These are phyloP conservation scores for Rhamnusium bicolor DNA, from an alignment of 2,888 invertebrate species.

Conservation along the genomic window DNA sequence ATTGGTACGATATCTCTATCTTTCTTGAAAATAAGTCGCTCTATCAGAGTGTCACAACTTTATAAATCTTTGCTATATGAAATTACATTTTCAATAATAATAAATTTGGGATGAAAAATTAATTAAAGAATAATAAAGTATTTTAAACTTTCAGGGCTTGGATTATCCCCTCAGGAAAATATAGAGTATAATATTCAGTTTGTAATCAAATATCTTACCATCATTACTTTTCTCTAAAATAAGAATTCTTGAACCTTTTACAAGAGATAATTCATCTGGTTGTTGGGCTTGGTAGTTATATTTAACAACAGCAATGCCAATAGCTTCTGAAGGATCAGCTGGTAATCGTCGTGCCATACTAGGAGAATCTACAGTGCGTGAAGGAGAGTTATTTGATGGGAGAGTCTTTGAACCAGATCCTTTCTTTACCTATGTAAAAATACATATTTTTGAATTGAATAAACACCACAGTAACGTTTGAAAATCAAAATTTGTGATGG, in stretches of 20 bases:
- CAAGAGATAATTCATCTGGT: conserved; percentile 94
- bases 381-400: conserved; percentile 88
- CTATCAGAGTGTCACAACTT: too few species aligned
- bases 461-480: too few species aligned
- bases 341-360: conserved; percentile 83
- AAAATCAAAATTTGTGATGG: too few species aligned
- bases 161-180: too few species aligned
- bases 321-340: conserved; percentile 89
- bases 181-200: too few species aligned
- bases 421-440: conserved; percentile 69
- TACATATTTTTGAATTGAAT: not conserved
- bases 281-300: conserved; percentile 97
- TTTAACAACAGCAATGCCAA: conserved; percentile 93
- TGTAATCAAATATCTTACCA: conserved; percentile 73
- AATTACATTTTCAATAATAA: too few species aligned
- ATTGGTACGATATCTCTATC: too few species aligned
- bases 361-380: conserved; percentile 83
- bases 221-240: conserved; percentile 99
- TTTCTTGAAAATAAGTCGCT: too few species aligned
- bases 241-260: conserved; percentile 94
- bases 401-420: conserved; percentile 88
- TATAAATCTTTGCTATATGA: too few species aligned
- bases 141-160: too few species aligned
- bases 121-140: too few species aligned
- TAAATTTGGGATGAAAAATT: too few species aligned